Percentiles rank a stretch among this genome's conserved stretches.
These are phyloP conservation scores for Halichoerus grypus DNA, from an alignment of 2,113 vertebrate genomes.

Conservation along the genomic window DNA sequence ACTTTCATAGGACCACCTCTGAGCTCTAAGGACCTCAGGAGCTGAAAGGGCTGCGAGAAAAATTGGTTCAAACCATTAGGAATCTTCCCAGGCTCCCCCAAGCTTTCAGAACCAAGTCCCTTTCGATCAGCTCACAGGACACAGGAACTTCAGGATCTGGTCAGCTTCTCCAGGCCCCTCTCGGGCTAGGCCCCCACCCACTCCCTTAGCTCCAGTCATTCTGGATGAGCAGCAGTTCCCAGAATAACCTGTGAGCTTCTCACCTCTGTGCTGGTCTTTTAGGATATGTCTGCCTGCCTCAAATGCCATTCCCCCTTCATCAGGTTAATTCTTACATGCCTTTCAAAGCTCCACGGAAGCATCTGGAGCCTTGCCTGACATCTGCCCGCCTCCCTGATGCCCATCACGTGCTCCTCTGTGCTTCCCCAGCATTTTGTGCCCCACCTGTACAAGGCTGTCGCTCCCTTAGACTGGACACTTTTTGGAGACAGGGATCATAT, in stretches of 20 bases:
- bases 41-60: not conserved
- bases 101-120: not conserved
- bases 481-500: not conserved
- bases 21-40: not conserved
- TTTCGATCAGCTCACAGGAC: not conserved
- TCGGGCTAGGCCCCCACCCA: not conserved
- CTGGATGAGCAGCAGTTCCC: not conserved
- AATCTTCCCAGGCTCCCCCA: not conserved
- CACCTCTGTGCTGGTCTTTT: conserved; percentile 3
- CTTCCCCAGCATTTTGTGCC: not conserved
- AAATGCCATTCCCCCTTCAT: not conserved
- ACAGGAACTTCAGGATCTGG: not conserved
- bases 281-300: not conserved
- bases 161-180: not conserved
- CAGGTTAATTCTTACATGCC: conserved; percentile 20
- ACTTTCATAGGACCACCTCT: not conserved
- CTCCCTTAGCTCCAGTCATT: not conserved
- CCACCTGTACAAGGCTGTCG: not conserved
- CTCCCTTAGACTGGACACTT: not conserved
- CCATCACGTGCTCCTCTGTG: not conserved
- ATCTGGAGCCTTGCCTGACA: not conserved
- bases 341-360: not conserved
- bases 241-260: not conserved
- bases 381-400: not conserved
- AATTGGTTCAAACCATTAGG: not conserved